Conservation (phyloP, 2,113 vertebrate species). For the Phylloscopus trochiloides region DNA sequence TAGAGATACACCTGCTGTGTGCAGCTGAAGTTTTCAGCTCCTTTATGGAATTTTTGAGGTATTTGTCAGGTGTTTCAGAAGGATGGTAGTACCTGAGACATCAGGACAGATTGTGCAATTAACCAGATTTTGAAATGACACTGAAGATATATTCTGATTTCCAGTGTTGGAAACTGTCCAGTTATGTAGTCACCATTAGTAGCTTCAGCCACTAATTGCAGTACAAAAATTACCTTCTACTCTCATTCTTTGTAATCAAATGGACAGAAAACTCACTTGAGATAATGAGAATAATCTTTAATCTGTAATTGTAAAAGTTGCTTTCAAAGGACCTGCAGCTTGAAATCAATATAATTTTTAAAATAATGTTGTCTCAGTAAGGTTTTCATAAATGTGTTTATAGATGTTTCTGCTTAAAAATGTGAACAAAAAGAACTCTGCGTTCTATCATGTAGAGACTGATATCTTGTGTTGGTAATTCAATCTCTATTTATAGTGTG, state of each 20-base stretch:
- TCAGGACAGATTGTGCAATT: neutral
- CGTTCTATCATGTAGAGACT: neutral
- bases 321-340: neutral
- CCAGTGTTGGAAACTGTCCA: neutral
- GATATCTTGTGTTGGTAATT: neutral
- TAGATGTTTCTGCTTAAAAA: neutral
- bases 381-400: neutral
- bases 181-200: neutral
- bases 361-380: neutral
- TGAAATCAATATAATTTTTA: neutral
- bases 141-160: neutral
- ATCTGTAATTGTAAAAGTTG: neutral
- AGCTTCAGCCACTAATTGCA: neutral
- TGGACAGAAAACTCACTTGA: neutral
- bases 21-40: neutral
- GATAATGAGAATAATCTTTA: neutral
- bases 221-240: neutral
- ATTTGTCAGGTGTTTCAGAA: neutral
- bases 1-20: neutral
- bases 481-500: neutral
- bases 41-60: neutral
- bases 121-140: neutral
- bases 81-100: neutral
- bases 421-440: neutral
- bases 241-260: neutral